Evolutionary conservation across 1,140 invertebrate genomes (phyloP), one percentile per base, ranked within the genome.

Genomic region (Uloborus diversus): DNA sequence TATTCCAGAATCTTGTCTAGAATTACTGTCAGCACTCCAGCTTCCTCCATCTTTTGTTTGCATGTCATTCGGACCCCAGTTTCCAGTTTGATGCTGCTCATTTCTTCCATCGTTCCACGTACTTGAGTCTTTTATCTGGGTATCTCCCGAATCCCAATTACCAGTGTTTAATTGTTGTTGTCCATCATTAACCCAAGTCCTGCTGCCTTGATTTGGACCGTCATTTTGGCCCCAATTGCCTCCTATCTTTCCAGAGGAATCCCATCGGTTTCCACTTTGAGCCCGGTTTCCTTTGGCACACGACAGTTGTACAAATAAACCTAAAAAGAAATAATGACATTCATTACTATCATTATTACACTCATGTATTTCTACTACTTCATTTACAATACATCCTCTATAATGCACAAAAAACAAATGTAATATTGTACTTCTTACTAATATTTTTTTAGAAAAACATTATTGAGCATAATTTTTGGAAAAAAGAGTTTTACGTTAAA

Each of bases 101-200:
- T 53, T 69, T 53, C n/a, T 32, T 25, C n/a, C 17, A 20, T 53
- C 47, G 23, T 47, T 73, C 68, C 68, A 71, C 2, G 14, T 3
- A 7, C 11, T 33, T 14, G 17, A 3, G n/a, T 71, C 35, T 59
- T 59, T 61, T 4, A 30, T 11, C 20, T 47, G 69, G 7, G 53
- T 1, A 1, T 75, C 35, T 7, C n/a, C 28, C 3, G 42, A 27
- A 4, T 27, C 27, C 70, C 59, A 64, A 5, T 27, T 23, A 25
- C 70, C 27, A 14, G 1, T 25, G 66, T 13, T 9, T 1, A 2
- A 30, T 64, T 20, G 5, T 42, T 25, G 13, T 64, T 64, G 1
- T n/a, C 27, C 20, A n/a, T 30, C 35, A 47, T 47, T 47, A 17
- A 9, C 37, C 37, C 37, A 47, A 9, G 17, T 47, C 37, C 37